Evolutionary conservation across 2,888 invertebrate genomes (phyloP).

Genomic region (Copidosoma aretas): DNA sequence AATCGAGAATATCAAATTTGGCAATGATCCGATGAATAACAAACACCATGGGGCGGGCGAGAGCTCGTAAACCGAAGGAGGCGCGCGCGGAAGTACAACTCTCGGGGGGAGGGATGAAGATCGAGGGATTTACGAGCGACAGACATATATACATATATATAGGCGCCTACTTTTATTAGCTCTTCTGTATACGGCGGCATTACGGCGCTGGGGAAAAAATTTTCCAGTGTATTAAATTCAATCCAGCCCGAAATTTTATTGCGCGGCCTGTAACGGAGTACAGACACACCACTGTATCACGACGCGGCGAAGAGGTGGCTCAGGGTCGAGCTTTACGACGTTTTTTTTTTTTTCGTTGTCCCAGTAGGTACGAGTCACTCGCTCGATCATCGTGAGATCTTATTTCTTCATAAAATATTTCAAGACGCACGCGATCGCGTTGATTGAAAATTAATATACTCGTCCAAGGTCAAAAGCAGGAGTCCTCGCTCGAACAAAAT

Average conservation of each 20-base stretch:
- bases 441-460: too few species aligned
- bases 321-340: too few species aligned
- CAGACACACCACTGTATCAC: too few species aligned
- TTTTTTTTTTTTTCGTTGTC: too few species aligned
- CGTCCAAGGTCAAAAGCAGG: too few species aligned
- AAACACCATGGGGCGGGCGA: background rate
- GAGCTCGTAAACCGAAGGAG: conserved; percentile 2
- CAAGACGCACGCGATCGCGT: too few species aligned
- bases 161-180: conserved; percentile 38
- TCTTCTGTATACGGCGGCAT: conserved; percentile 31
- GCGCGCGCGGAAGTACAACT: background rate
- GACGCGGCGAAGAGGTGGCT: background rate
- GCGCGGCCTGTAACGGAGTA: conserved; percentile 28
- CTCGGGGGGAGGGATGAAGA: conserved; percentile 23
- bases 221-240: conserved; percentile 36
- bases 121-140: conserved; percentile 34
- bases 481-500: too few species aligned
- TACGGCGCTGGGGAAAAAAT: conserved; percentile 29
- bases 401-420: too few species aligned
- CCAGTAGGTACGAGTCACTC: too few species aligned
- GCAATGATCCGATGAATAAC: background rate
- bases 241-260: conserved; percentile 29
- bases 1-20: too few species aligned
- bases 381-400: too few species aligned
- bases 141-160: too few species aligned